These are phyloP conservation scores for Aradus depressus DNA, from an alignment of 2,888 invertebrate genomes.

Conservation along the genomic window DNA sequence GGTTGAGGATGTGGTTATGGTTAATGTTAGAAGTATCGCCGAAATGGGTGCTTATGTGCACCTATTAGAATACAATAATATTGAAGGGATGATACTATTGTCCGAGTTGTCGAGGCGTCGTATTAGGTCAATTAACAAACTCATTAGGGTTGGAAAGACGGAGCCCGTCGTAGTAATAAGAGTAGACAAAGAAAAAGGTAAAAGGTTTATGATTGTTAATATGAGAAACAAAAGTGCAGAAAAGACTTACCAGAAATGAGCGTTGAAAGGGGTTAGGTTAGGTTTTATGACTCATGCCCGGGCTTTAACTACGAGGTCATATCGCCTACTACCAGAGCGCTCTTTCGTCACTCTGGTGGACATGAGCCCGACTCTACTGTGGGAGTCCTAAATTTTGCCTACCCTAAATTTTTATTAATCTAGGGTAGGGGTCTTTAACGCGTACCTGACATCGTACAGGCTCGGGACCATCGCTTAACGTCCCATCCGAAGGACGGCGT, in stretches of 20 bases:
- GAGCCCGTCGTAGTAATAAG: constrained; percentile 99
- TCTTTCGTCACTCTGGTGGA: too few species aligned
- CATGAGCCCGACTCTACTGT: too few species aligned
- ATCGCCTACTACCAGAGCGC: too few species aligned
- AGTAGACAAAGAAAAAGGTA: constrained; percentile 98
- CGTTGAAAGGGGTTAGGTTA: too few species aligned
- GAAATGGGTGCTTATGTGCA: constrained; percentile 99
- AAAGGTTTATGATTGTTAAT: not conserved
- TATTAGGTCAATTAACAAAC: constrained; percentile 97
- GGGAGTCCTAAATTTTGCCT: too few species aligned
- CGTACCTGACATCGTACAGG: too few species aligned
- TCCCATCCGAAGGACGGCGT: too few species aligned
- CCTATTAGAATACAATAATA: constrained; percentile 94
- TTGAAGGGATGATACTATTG: constrained; percentile 97
- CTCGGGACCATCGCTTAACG: too few species aligned
- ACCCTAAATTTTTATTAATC: too few species aligned
- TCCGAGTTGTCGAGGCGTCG: constrained; percentile 96
- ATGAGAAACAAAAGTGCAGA: not conserved
- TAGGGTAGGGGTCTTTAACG: too few species aligned
- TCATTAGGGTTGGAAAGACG: constrained; percentile 95
- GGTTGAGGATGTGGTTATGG: constrained; percentile 99
- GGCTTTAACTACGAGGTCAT: too few species aligned
- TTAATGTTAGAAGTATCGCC: constrained; percentile 93
- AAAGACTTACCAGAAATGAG: not conserved
- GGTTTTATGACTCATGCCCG: not conserved